Percentiles rank a stretch among this genome's conserved stretches.
phyloP scores from a whole-genome alignment of 2,113 vertebrate species.

The Carassius carassius region DNA sequence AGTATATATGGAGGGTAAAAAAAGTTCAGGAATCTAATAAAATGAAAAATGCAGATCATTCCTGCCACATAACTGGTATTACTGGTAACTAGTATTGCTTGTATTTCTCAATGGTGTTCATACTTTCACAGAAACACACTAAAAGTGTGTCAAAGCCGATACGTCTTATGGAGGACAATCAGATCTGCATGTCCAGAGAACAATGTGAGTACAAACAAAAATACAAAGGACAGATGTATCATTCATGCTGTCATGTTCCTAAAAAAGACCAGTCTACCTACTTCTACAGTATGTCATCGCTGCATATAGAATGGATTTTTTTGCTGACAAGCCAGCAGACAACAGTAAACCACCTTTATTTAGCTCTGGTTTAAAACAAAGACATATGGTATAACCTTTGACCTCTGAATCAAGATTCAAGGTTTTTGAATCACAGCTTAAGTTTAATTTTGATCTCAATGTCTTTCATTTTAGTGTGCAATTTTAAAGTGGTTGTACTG shows the following conservation, averaged over 20 bases:
- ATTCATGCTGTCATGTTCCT: neutral
- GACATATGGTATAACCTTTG: neutral
- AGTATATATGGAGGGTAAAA: no score
- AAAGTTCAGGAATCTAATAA: neutral
- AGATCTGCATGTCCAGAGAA: slow-evolving; percentile 83
- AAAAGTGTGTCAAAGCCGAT: slow-evolving; percentile 34
- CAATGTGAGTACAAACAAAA: slow-evolving; percentile 76
- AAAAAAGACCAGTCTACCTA: neutral
- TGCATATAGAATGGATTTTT: neutral
- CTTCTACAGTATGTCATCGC: neutral
- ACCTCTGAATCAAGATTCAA: neutral
- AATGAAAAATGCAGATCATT: neutral
- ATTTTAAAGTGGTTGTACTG: slow-evolving; percentile 85
- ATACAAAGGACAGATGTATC: neutral
- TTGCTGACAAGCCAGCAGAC: no score
- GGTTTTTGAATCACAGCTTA: neutral
- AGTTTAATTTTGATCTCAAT: neutral
- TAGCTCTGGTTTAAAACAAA: neutral
- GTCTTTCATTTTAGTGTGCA: slow-evolving; percentile 68
- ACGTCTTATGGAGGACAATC: slow-evolving; percentile 87
- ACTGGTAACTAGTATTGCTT: no score
- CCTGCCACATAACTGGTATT: neutral
- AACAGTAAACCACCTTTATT: neutral
- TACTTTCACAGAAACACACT: slow-evolving; percentile 57
- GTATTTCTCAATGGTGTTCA: neutral